Evolutionary conservation across 2,113 vertebrate genomes (phyloP).

Genomic region (Tachysurus fulvidraco): DNA sequence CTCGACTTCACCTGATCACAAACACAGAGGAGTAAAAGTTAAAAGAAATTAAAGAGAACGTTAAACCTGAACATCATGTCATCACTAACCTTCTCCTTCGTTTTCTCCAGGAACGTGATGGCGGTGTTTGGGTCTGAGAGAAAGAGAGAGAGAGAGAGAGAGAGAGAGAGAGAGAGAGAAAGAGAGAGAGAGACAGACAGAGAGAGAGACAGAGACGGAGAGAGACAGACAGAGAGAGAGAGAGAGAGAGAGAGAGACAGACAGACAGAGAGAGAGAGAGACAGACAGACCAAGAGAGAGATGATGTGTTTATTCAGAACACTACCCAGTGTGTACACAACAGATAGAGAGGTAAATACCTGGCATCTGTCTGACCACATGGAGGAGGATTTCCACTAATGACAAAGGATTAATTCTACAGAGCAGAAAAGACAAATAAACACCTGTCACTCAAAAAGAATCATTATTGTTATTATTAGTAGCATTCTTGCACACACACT

Average conservation of each 20-base stretch:
- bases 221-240: not conserved
- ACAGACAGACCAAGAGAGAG: not conserved
- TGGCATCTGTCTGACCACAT: conserved; percentile 90
- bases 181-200: not conserved
- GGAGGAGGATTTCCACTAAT: conserved; percentile 93
- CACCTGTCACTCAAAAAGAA: not conserved
- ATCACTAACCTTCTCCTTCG: conserved; percentile 86
- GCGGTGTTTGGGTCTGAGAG: conserved; percentile 85
- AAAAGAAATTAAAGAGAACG: not conserved
- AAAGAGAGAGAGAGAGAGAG: not conserved
- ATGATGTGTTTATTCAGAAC: not conserved
- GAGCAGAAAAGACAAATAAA: conserved; percentile 33
- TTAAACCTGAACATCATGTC: not conserved
- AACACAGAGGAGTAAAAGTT: not conserved
- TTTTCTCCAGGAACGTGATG: conserved; percentile 94
- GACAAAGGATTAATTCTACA: conserved; percentile 95
- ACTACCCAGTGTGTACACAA: not conserved
- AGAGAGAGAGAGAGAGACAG: not conserved
- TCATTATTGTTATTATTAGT: not conserved
- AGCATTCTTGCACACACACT: too few species aligned
- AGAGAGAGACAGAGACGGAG: not conserved
- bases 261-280: not conserved
- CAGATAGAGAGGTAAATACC: conserved; percentile 69
- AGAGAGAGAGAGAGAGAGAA: not conserved
- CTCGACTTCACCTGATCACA: conserved; percentile 88